Conservation (phyloP, 2,888 invertebrate genomes). For the Latrodectus elegans region DNA sequence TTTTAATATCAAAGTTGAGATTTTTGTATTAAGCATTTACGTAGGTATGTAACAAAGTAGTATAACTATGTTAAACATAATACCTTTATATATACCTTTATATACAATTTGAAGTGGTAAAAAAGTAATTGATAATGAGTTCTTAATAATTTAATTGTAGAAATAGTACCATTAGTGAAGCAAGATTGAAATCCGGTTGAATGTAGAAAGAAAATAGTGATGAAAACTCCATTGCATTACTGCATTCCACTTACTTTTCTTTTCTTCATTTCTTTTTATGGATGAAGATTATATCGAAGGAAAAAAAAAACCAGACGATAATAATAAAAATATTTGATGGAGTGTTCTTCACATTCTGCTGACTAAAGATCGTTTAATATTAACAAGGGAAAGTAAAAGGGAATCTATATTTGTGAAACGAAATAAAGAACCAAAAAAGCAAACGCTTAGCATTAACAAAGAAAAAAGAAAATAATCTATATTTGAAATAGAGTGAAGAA, state of each 20-base stretch:
- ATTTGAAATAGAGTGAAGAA: no score
- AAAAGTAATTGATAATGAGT: no score
- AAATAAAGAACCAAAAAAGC: background rate
- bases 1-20: no score
- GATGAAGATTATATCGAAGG: conserved; percentile 34
- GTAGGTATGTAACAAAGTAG: no score
- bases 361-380: conserved; percentile 39
- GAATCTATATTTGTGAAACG: conserved; percentile 43
- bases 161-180: no score
- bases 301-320: conserved; percentile 8
- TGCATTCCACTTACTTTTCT: conserved; percentile 15
- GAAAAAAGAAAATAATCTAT: background rate
- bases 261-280: conserved; percentile 20
- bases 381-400: conserved; percentile 33
- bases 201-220: background rate
- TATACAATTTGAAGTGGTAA: no score
- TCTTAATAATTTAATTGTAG: no score
- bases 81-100: no score
- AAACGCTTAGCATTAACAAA: background rate
- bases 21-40: no score
- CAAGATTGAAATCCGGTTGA: background rate
- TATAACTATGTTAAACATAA: no score
- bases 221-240: conserved; percentile 26
- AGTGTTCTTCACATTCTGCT: conserved; percentile 27
- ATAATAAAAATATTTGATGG: conserved; percentile 21